phyloP scores from a whole-genome alignment of 2,113 vertebrate genomes.

The Nycticryphes semicollaris region DNA sequence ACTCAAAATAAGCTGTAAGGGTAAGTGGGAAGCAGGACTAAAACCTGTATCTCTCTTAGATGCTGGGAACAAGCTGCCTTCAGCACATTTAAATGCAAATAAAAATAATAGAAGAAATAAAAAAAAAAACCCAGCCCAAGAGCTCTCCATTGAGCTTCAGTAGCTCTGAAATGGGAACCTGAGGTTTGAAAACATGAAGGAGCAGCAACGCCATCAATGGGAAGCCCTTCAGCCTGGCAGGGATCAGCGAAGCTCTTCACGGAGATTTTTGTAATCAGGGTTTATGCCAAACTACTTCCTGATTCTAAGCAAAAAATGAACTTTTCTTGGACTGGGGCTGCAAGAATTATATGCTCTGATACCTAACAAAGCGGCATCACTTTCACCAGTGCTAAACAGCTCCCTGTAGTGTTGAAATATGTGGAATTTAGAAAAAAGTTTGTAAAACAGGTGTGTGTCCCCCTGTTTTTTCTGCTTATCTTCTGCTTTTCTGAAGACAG shows the following conservation, averaged over 20 bases:
- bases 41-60: accelerated
- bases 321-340: neutral
- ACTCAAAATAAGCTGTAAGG: neutral
- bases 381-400: neutral
- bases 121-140: neutral
- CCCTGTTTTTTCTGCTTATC: neutral
- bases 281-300: neutral
- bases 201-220: neutral
- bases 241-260: accelerated
- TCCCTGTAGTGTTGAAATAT: neutral
- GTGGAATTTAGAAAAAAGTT: neutral
- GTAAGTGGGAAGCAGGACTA: neutral
- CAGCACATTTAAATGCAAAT: neutral
- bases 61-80: neutral
- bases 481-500: neutral
- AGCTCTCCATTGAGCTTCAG: neutral
- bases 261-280: neutral
- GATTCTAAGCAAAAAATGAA: neutral
- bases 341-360: neutral
- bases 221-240: neutral
- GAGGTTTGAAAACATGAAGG: neutral
- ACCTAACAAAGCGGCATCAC: neutral
- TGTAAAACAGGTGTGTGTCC: neutral
- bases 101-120: too few relatives aligned
- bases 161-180: neutral